Base-by-base conservation (phyloP, 2,797 vertebrate species). In the Microcaecilia unicolor region DNA sequence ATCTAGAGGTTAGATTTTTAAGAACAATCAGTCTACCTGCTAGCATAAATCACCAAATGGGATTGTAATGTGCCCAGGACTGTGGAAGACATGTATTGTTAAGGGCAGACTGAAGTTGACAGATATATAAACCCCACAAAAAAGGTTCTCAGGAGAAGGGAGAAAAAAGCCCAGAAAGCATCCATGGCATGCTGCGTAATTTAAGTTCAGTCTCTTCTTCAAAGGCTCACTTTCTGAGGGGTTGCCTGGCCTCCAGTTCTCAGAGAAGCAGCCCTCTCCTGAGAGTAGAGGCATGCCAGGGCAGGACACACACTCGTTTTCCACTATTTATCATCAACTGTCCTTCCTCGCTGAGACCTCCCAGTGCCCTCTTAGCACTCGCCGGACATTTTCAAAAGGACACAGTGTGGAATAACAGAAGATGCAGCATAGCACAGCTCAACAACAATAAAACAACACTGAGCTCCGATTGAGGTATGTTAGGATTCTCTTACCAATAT, bases 231-330 rank as follows among this genome's bases (percentile, higher is more conserved):
- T 48, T 50, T 61, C 55, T 57, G 74, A 48, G 63, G 66, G 67
- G 39, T 64, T 41, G 45, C 60, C 60, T 41, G 70, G 58, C 50
- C 57, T 64, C 58, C 37, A 52, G 61, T 60, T 74, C 71, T 74
- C 69, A 55, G 64, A 74, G 70, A 72, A 64, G 67, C 74, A 71
- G 65, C 41, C 51, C 74, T 77, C 81, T 78, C 79, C 56, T 68
- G 83, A 79, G 80, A 83, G 68, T 45, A 41, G 76, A 81, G 77
- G 81, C 79, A 81, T 83, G 46, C 78, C 69, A 51, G 61, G 47
- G 49, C 72, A 64, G 55, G 68, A 76, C 10, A 28, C 69, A 64
- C 73, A 65, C 72, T 67, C 54, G 59, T 74, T 74, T 81, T 78
- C 69, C 56, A 70, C 80, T 70, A 69, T 69, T 80, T 78, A 78